Evolutionary conservation across 2,113 vertebrate species (phyloP).

Genomic region (Melanotaenia duboulayi): DNA sequence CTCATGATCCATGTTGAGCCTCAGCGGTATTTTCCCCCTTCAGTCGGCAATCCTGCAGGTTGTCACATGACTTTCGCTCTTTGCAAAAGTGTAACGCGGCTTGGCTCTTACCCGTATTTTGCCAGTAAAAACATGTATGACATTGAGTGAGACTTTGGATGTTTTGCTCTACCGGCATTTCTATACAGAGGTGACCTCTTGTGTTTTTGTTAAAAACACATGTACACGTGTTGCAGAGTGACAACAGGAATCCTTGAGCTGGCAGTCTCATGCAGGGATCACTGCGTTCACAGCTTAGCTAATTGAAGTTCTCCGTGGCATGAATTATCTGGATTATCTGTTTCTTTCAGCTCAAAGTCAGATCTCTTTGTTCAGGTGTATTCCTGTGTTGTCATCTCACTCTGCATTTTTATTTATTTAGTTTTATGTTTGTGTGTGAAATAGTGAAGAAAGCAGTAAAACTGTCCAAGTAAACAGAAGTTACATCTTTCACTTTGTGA

Average conservation of each 20-base stretch:
- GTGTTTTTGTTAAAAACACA: background rate
- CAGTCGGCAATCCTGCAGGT: slow-evolving; percentile 37
- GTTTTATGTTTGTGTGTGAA: too few relatives aligned
- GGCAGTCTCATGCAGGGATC: slow-evolving; percentile 32
- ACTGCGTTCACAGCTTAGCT: background rate
- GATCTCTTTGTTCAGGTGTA: background rate
- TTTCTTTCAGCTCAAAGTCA: accelerated
- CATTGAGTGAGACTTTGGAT: slow-evolving; percentile 4
- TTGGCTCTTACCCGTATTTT: slow-evolving; percentile 24
- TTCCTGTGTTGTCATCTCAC: background rate
- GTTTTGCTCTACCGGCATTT: slow-evolving; percentile 1
- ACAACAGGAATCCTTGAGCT: slow-evolving; percentile 10
- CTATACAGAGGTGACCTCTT: slow-evolving; percentile 15
- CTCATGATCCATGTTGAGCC: slow-evolving; percentile 69
- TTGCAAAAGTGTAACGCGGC: slow-evolving; percentile 15
- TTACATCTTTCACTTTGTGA: slow-evolving; percentile 26
- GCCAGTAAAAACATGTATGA: slow-evolving; percentile 5
- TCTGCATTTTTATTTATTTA: accelerated
- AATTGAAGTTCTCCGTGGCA: slow-evolving; percentile 11
- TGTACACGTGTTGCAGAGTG: background rate
- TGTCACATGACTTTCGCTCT: slow-evolving; percentile 52
- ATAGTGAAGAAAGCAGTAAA: background rate
- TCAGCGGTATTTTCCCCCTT: slow-evolving; percentile 35
- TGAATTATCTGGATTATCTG: background rate
- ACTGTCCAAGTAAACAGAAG: background rate